These are phyloP conservation scores for Actinemys pallida DNA, from an alignment of 2,113 vertebrate species.

Conservation along the genomic window DNA sequence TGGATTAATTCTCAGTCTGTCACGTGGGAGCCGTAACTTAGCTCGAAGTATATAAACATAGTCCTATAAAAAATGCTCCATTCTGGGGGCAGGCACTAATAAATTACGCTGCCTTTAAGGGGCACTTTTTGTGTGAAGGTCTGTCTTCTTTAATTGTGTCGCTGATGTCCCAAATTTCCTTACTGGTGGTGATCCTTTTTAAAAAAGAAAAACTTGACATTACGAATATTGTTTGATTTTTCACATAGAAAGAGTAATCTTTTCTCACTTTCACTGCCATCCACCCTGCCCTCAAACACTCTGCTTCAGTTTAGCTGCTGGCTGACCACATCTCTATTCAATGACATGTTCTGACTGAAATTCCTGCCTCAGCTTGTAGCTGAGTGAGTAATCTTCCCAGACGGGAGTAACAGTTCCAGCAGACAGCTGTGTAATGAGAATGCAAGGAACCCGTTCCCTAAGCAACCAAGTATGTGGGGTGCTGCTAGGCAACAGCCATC, in stretches of 20 bases:
- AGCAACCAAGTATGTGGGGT: not conserved
- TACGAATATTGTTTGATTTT: not conserved
- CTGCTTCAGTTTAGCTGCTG: not conserved
- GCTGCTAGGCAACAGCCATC: not conserved
- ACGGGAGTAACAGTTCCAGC: not conserved
- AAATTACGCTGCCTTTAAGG: not conserved
- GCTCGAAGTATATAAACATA: not conserved
- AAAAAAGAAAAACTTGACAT: not conserved
- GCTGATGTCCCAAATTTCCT: not conserved
- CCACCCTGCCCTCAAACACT: not conserved
- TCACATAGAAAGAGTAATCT: not conserved
- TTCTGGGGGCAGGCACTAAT: not conserved
- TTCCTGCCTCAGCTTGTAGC: not conserved
- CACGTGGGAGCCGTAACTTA: accelerated
- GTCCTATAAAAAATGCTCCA: not conserved
- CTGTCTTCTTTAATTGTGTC: not conserved
- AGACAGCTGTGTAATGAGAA: not conserved
- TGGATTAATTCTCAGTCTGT: not conserved
- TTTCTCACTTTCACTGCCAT: not conserved
- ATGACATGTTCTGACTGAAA: not conserved
- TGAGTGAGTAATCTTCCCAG: constrained; percentile 11
- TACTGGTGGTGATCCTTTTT: not conserved
- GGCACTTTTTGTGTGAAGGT: not conserved
- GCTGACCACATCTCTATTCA: not conserved
- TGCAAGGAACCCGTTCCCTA: not conserved